Evolutionary conservation across 2,888 invertebrate species (phyloP), one percentile per base, ranked within the genome.

Genomic region (Napeogenes inachia): DNA sequence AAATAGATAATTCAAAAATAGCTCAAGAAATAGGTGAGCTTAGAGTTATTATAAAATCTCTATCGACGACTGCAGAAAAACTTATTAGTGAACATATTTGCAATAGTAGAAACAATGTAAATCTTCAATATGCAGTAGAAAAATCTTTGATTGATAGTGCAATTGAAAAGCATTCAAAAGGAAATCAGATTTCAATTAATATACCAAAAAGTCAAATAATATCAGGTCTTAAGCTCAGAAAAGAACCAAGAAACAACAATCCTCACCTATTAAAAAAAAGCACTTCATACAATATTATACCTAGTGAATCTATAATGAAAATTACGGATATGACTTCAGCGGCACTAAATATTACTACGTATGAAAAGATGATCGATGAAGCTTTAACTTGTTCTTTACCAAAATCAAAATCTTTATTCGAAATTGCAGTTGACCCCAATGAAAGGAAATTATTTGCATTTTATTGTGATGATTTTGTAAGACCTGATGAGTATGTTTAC

Each of bases 241-340:
- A 81, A 63, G 74, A 74, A 58, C 73, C 77, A 3, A 82, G 76
- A 56, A 79, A 67, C 53, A 74, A 73, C 53, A 75, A 75, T 46
- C 73, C 70, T 50, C 75, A 71, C 62, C 68, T 82, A 0, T 75
- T 73, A 56, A 80, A 77, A 63, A 84, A 76, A 70, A 84, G 82
- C 66, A 78, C 80, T 21, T 89, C 89, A 30, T 88, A 85, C 67
- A 77, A 79, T 21, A 71, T 85, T 13, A 87, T 89, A 54, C 85
- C 87, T 0, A 89, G 89, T 63, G 89, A 89, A 75, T 79, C 83
- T 1, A 69, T 89, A 60, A 69, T 89, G 0, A 81, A 74, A 76
- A 83, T 88, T 5, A 89, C 89, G 38, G 85, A 89, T 60, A 86
- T 89, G 85, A 84, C 87, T 6, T 81, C 83, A 35, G 74, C 72